Evolutionary conservation across 2,888 invertebrate genomes (phyloP).

Genomic region (Synergus laeviventris): DNA sequence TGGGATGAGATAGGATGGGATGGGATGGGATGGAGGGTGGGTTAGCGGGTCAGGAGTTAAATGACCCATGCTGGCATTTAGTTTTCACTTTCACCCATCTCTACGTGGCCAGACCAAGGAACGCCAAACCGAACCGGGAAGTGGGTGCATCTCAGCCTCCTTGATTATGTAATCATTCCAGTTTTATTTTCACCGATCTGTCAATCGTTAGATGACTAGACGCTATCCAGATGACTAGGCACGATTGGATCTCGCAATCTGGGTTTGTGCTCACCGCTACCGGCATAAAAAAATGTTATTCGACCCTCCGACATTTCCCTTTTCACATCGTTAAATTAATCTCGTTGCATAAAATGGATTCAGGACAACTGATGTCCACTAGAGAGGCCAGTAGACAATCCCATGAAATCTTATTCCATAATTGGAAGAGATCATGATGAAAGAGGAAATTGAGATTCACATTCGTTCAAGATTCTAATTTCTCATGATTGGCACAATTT

Average conservation of each 20-base stretch:
- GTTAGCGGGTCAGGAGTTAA: conserved; percentile 75
- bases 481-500: not conserved
- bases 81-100: conserved; percentile 75
- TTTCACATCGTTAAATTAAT: not conserved
- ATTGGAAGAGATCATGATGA: conserved; percentile 1
- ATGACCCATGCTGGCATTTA: conserved; percentile 75
- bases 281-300: conserved; percentile 10
- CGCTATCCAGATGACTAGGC: conserved; percentile 11
- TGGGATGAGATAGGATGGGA: conserved; percentile 50
- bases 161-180: conserved; percentile 36
- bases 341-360: conserved; percentile 20
- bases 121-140: conserved; percentile 50
- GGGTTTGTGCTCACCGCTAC: not conserved
- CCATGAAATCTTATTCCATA: not conserved
- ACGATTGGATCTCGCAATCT: conserved; percentile 39
- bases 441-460: not conserved
- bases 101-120: conserved; percentile 46
- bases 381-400: not conserved
- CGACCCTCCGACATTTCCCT: conserved; percentile 36
- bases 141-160: conserved; percentile 45
- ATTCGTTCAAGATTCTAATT: conserved; percentile 9
- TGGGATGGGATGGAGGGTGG: conserved; percentile 54
- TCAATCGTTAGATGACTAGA: conserved; percentile 39
- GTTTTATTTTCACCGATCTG: conserved; percentile 42
- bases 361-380: not conserved